These are phyloP conservation scores for Operophtera brumata DNA, from an alignment of 2,888 invertebrate genomes.

Conservation along the genomic window DNA sequence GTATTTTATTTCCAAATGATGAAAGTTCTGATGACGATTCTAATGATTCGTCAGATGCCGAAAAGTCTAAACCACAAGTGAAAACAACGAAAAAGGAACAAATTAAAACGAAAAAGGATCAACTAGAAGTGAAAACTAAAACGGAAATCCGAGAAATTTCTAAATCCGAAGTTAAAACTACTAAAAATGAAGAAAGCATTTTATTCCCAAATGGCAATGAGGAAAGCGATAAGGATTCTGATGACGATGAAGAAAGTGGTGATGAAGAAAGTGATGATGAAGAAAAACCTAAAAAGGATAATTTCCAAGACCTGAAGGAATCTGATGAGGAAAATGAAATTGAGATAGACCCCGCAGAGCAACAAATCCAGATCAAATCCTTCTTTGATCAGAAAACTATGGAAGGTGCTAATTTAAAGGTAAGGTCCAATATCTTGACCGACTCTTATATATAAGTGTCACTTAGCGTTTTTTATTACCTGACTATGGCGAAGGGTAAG, in stretches of 20 bases:
- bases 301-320: slow-evolving; percentile 73
- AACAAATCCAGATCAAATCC: slow-evolving; percentile 48
- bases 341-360: slow-evolving; percentile 39
- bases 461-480: too few species aligned
- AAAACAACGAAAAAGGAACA: neutral
- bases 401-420: slow-evolving; percentile 66
- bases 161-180: neutral
- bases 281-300: slow-evolving; percentile 27
- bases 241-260: slow-evolving; percentile 29
- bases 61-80: neutral
- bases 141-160: neutral
- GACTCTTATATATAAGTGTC: too few species aligned
- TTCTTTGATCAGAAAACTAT: slow-evolving; percentile 60
- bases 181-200: slow-evolving; percentile 6
- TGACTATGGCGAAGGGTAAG: too few species aligned
- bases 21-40: slow-evolving; percentile 4
- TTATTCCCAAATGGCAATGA: slow-evolving; percentile 6
- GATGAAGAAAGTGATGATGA: slow-evolving; percentile 33
- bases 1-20: neutral
- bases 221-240: slow-evolving; percentile 6
- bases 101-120: neutral
- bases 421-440: slow-evolving; percentile 30
- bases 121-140: neutral
- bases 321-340: slow-evolving; percentile 63
- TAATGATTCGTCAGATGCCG: neutral